These are phyloP conservation scores for Trissolcus japonicus DNA, from an alignment of 2,888 invertebrate species.

Conservation along the genomic window DNA sequence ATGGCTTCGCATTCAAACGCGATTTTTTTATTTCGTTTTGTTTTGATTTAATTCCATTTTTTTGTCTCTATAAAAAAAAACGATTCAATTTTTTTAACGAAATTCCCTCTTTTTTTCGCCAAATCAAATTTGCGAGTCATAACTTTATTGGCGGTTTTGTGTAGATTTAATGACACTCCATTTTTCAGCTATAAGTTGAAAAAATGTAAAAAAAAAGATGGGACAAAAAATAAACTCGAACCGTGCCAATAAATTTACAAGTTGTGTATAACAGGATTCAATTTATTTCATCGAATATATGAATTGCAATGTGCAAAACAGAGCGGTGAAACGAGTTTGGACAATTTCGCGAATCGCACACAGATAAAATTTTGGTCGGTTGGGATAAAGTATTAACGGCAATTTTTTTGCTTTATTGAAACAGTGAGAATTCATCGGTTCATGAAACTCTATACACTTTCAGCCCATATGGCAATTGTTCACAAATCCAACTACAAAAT, in stretches of 20 bases:
- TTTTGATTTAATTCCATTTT: too few relatives aligned
- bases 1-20: not conserved
- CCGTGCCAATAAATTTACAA: not conserved
- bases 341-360: not conserved
- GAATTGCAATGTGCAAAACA: not conserved
- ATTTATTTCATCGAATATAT: constrained; percentile 3
- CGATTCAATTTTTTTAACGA: too few relatives aligned
- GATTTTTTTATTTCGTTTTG: too few relatives aligned
- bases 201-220: not conserved
- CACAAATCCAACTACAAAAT: not conserved
- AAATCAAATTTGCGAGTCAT: too few relatives aligned
- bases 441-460: not conserved
- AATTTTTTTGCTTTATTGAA: not conserved
- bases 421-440: not conserved
- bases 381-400: not conserved
- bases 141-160: too few relatives aligned
- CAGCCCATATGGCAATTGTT: not conserved
- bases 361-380: not conserved
- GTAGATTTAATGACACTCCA: too few relatives aligned
- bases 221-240: not conserved
- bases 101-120: too few relatives aligned
- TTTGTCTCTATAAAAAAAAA: too few relatives aligned
- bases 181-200: too few relatives aligned
- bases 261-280: not conserved
- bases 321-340: constrained; percentile 1